phyloP scores from a whole-genome alignment of 2,797 vertebrate species.

The Gouania willdenowi region DNA sequence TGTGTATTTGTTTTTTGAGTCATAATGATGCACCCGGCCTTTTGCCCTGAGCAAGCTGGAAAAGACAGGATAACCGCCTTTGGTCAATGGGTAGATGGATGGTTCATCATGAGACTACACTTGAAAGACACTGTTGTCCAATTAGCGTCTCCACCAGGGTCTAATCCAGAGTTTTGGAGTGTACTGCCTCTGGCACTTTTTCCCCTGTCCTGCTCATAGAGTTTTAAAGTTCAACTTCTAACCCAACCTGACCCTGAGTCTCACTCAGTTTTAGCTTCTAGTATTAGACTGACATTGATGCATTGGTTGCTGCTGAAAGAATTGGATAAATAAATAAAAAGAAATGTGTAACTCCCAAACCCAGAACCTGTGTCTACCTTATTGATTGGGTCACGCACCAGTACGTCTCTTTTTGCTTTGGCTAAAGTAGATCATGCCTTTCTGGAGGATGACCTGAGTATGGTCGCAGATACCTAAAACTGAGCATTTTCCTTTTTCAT shows the following conservation, averaged over 20 bases:
- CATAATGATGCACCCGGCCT: no score
- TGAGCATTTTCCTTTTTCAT: no score
- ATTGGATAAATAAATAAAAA: conserved; percentile 58
- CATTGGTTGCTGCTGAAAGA: conserved; percentile 50
- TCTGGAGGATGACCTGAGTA: conserved; percentile 16
- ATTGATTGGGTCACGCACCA: conserved; percentile 53
- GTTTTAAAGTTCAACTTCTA: conserved; percentile 33
- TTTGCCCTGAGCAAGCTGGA: no score
- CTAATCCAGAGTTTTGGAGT: conserved; percentile 29
- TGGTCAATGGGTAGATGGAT: no score
- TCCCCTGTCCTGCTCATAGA: conserved; percentile 13
- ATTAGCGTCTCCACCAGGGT: conserved; percentile 38
- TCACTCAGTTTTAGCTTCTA: conserved; percentile 36
- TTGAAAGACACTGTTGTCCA: conserved; percentile 31
- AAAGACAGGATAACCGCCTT: no score
- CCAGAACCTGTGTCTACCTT: conserved; percentile 25
- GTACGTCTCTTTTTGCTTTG: conserved; percentile 37
- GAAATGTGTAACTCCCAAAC: conserved; percentile 43
- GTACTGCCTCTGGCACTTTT: conserved; percentile 35
- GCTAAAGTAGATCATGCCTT: conserved; percentile 4
- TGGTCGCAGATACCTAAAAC: no score
- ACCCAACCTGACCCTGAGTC: conserved; percentile 45
- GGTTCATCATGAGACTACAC: conserved; percentile 15
- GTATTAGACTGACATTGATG: conserved; percentile 52
- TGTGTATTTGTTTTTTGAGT: no score